phyloP scores from a whole-genome alignment of 2,797 vertebrate species.

The Acropternis orthonyx region DNA sequence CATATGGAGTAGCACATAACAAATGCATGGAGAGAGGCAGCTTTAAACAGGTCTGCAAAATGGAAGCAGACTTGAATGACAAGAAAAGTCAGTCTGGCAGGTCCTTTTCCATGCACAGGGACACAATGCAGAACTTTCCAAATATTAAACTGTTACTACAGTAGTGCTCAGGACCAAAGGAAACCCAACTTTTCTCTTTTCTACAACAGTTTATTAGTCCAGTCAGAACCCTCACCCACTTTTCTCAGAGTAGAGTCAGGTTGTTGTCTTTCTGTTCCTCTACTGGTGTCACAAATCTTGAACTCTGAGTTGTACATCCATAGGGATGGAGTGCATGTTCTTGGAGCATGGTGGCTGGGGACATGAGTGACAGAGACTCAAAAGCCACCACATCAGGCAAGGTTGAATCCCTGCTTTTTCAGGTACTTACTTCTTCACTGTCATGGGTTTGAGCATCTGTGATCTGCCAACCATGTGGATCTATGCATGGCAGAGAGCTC shows the following conservation, averaged over 20 bases:
- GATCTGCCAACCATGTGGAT: background rate
- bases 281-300: background rate
- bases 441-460: background rate
- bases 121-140: background rate
- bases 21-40: background rate
- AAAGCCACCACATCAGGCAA: background rate
- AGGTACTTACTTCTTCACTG: background rate
- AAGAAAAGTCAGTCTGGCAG: background rate
- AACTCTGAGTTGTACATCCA: background rate
- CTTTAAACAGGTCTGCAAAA: background rate
- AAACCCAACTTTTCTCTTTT: background rate
- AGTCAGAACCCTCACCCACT: background rate
- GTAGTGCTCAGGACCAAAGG: background rate
- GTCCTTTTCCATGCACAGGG: background rate
- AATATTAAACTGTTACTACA: background rate
- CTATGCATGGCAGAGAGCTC: background rate
- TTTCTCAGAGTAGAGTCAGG: background rate
- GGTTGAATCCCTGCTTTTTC: background rate
- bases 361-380: background rate
- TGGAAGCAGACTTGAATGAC: background rate
- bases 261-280: background rate
- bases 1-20: background rate
- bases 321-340: background rate
- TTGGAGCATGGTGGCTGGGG: background rate
- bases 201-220: background rate